Percentiles rank a stretch among this genome's conserved stretches.
Conservation (phyloP, 2,797 vertebrate species). For the Diceros bicornis region DNA sequence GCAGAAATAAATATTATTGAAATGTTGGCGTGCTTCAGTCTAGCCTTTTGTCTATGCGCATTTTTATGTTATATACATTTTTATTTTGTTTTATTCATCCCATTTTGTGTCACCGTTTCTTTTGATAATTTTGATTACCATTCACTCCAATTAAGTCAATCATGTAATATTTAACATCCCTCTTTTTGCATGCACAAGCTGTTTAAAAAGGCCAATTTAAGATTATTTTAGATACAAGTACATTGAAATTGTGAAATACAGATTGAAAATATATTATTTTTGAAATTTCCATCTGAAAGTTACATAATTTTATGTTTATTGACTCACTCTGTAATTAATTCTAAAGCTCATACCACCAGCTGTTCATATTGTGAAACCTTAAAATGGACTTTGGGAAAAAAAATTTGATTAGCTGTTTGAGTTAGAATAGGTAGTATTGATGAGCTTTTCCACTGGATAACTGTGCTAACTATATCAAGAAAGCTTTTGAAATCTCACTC, state of each 20-base stretch:
- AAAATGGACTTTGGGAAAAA: constrained; percentile 18
- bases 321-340: constrained; percentile 57
- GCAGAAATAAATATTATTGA: not conserved
- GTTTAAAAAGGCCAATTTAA: constrained; percentile 40
- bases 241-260: constrained; percentile 58
- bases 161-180: constrained; percentile 14
- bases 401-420: constrained; percentile 37
- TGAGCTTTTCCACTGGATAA: not conserved
- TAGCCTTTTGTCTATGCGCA: not conserved
- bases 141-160: constrained; percentile 40
- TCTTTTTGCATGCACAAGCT: not conserved
- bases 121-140: constrained; percentile 37
- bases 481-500: not conserved
- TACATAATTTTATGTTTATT: constrained; percentile 66
- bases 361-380: constrained; percentile 63
- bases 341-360: constrained; percentile 9
- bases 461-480: not conserved
- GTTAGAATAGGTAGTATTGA: not conserved
- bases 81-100: constrained; percentile 16
- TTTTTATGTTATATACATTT: not conserved
- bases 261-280: constrained; percentile 57
- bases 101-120: constrained; percentile 19
- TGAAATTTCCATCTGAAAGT: constrained; percentile 62
- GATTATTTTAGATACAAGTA: constrained; percentile 52
- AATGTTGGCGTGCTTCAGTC: not conserved